A percentile compares a stretch with the other conserved stretches of the same genome.
These are phyloP conservation scores for Arrhopalites spinosus DNA, from an alignment of 2,888 invertebrate species.

Conservation along the genomic window DNA sequence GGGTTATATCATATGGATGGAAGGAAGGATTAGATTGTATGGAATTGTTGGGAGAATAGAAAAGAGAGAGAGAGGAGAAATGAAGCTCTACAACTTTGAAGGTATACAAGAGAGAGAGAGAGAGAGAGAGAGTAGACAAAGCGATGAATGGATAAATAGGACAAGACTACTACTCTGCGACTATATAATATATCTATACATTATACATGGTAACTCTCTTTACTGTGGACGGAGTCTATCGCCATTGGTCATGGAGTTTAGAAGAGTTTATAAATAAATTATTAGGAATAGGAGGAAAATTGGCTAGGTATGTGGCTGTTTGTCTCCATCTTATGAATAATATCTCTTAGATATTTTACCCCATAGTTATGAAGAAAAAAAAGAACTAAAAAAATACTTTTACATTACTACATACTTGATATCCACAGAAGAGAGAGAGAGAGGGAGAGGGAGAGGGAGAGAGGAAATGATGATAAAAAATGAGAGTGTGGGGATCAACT, in stretches of 20 bases:
- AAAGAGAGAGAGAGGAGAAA: not conserved
- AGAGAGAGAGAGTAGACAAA: not conserved
- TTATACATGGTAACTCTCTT: no score
- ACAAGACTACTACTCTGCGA: not conserved
- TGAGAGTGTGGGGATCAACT: constrained; percentile 29
- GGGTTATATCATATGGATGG: not conserved
- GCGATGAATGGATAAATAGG: not conserved
- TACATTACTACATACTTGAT: no score
- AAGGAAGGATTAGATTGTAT: constrained; percentile 6
- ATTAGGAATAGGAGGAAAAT: constrained; percentile 28
- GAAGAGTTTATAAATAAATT: constrained; percentile 29
- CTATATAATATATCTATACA: no score
- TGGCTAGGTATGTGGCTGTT: constrained; percentile 22
- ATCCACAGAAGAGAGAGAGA: not conserved
- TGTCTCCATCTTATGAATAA: constrained; percentile 17
- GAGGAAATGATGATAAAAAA: constrained; percentile 45
- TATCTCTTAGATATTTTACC: constrained; percentile 23
- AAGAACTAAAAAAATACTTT: constrained; percentile 9
- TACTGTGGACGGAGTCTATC: not conserved
- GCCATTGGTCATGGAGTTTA: constrained; percentile 19
- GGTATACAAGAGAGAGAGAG: not conserved
- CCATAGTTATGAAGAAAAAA: not conserved
- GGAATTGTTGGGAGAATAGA: not conserved
- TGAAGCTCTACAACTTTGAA: constrained; percentile 7
- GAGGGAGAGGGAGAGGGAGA: not conserved